phyloP scores from a whole-genome alignment of 2,113 vertebrate species.

The Candoia aspera region DNA sequence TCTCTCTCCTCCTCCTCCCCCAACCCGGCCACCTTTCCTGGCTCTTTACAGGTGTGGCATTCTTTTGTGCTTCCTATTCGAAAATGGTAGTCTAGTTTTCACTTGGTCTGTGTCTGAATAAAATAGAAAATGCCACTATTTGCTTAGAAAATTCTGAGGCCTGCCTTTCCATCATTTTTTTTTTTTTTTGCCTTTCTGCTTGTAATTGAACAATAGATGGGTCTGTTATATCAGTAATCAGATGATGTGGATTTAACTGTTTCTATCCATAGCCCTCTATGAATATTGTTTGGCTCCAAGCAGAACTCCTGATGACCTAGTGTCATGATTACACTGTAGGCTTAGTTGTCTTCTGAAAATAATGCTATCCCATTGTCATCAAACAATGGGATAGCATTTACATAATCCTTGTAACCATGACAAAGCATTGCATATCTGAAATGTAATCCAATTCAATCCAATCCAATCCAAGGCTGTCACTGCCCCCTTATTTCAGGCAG shows the following conservation, averaged over 20 bases:
- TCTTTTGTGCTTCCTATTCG: not conserved
- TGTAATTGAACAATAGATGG: not conserved
- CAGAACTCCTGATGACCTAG: not conserved
- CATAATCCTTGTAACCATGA: not conserved
- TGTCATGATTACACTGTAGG: not conserved
- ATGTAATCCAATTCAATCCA: not conserved
- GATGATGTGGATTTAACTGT: not conserved
- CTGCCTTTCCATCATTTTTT: not conserved
- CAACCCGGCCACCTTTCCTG: too few species aligned
- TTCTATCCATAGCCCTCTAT: not conserved
- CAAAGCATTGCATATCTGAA: not conserved
- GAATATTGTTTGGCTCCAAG: not conserved
- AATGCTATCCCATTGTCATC: not conserved
- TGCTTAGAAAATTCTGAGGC: not conserved
- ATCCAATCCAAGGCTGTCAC: not conserved
- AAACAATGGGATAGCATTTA: too few species aligned
- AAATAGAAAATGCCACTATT: not conserved
- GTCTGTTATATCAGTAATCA: not conserved
- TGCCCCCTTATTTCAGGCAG: not conserved
- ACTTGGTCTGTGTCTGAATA: not conserved
- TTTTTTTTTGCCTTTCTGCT: not conserved
- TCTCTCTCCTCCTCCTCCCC: too few species aligned
- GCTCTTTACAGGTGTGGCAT: not conserved
- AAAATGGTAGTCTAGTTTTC: not conserved
- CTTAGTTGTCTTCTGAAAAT: not conserved